Evolutionary conservation across 2,888 invertebrate species (phyloP).

Genomic region (Drosophila dives): DNA sequence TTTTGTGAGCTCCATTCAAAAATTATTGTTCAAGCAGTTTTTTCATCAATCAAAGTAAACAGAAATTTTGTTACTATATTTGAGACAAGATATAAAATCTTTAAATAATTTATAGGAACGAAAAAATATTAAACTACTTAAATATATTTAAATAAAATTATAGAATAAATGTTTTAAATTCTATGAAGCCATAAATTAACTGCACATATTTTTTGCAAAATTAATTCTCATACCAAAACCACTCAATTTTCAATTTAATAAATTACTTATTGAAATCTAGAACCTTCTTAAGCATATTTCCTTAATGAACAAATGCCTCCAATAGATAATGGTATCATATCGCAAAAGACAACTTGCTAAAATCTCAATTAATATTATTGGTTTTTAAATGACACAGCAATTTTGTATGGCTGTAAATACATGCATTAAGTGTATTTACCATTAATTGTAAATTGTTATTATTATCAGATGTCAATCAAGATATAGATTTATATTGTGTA

Average conservation of each 20-base stretch:
- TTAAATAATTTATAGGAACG: not conserved
- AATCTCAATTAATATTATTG: conserved; percentile 23
- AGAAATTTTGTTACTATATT: not conserved
- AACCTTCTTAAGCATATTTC: conserved; percentile 1
- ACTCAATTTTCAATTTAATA: not conserved
- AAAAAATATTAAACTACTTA: not conserved
- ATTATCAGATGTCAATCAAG: conserved; percentile 39
- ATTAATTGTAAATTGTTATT: conserved; percentile 20
- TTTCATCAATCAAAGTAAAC: not conserved
- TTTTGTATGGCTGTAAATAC: conserved; percentile 34
- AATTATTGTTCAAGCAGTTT: not conserved
- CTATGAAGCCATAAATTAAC: too few species aligned
- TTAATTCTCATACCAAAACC: not conserved
- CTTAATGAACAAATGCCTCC: not conserved
- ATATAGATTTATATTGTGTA: conserved; percentile 7
- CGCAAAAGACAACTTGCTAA: conserved; percentile 1
- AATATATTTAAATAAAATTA: not conserved
- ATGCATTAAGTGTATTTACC: conserved; percentile 24
- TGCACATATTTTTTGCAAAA: too few species aligned
- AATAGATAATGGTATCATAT: conserved; percentile 12
- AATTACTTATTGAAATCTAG: not conserved
- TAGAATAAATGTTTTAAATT: not conserved
- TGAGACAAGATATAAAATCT: not conserved
- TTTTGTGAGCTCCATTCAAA: too few species aligned
- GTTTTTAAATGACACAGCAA: conserved; percentile 10